phyloP scores from a whole-genome alignment of 2,888 invertebrate species.

The Chymomyza fuscimana region DNA sequence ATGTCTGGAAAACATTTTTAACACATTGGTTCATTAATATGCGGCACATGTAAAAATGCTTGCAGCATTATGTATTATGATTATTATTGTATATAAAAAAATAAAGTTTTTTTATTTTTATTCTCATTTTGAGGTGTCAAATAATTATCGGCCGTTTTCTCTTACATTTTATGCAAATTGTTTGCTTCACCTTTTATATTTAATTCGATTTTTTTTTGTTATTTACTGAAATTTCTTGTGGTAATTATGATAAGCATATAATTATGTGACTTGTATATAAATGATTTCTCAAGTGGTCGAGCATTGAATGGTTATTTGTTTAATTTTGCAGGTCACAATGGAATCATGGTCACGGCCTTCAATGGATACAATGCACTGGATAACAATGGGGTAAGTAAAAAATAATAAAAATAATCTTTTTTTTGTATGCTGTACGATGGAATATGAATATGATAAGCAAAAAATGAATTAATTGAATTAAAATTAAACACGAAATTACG shows the following conservation, averaged over 20 bases:
- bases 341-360: neutral
- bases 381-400: neutral
- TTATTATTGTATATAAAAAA: neutral
- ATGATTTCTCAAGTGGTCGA: slow-evolving; percentile 1
- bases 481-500: neutral
- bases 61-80: slow-evolving; percentile 20
- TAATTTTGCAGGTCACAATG: neutral
- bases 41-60: slow-evolving; percentile 21
- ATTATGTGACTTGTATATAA: slow-evolving; percentile 28
- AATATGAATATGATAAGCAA: neutral
- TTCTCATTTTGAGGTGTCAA: slow-evolving; percentile 47
- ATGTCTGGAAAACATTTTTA: slow-evolving; percentile 20
- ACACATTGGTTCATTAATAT: slow-evolving; percentile 42
- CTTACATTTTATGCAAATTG: slow-evolving; percentile 30
- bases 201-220: slow-evolving; percentile 11
- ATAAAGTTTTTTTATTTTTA: neutral
- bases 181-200: slow-evolving; percentile 18
- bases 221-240: slow-evolving; percentile 8
- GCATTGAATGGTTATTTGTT: neutral
- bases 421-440: neutral
- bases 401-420: neutral
- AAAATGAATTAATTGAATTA: neutral
- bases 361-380: neutral
- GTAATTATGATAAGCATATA: slow-evolving; percentile 18
- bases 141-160: slow-evolving; percentile 46